A percentile compares a stretch with the other conserved stretches of the same genome.
Evolutionary conservation across 2,113 vertebrate genomes (phyloP).

Genomic region (Gasterosteus aculeatus): DNA sequence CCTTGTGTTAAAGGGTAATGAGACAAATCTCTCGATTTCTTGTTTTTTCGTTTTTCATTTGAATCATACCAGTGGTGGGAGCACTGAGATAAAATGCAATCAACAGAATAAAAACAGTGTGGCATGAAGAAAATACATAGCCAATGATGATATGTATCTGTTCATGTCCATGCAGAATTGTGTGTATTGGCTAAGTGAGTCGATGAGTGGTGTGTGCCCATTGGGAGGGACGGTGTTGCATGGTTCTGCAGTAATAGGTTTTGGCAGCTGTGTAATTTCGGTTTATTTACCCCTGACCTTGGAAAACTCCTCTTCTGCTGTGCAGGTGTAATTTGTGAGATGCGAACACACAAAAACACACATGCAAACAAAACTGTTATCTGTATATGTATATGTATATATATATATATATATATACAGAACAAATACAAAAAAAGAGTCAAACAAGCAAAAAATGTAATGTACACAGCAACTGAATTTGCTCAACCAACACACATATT

Average conservation of each 20-base stretch:
- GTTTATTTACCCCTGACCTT: conserved; percentile 79
- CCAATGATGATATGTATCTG: not conserved
- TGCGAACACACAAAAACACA: not conserved
- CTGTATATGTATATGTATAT: not conserved
- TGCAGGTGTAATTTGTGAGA: conserved; percentile 60
- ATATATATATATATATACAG: not conserved
- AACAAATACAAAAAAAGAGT: not conserved
- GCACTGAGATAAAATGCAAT: not conserved
- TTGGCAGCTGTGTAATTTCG: conserved; percentile 82
- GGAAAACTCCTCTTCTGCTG: conserved; percentile 61
- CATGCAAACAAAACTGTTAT: no score
- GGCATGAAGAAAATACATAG: not conserved
- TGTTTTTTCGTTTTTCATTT: not conserved
- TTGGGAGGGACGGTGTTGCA: conserved; percentile 61
- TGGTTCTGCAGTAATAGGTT: conserved; percentile 73
- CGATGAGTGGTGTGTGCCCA: conserved; percentile 41
- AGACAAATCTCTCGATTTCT: not conserved
- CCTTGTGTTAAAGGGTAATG: not conserved
- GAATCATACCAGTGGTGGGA: not conserved
- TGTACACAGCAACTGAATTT: conserved; percentile 1
- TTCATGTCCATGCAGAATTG: not conserved
- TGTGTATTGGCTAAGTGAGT: conserved; percentile 49
- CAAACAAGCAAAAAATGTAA: not conserved
- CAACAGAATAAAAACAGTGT: conserved; percentile 17
- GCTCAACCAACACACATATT: conserved; percentile 11